Base-by-base conservation (phyloP, 2,888 invertebrate genomes). In the Drosophila fulvimacula region DNA sequence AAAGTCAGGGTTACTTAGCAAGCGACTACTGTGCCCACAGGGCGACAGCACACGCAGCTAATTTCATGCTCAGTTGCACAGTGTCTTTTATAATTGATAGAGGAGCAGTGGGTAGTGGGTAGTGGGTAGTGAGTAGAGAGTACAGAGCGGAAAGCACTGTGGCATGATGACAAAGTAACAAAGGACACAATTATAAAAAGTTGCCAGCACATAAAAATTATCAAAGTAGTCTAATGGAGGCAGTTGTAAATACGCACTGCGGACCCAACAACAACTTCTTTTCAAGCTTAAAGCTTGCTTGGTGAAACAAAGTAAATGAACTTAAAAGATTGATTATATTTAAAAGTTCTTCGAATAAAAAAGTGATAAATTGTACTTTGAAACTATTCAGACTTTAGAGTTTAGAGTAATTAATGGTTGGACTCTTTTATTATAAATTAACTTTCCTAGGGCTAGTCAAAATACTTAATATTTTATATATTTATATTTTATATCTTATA, bases 1-100 rank as follows among this genome's bases (percentile, higher is more conserved):
- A 72, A 74, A 74, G 81, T 71, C 87, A 69, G 64, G 70, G 69
- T 69, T 79, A 71, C 38, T 53, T 30, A 34, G 24, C 32, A 21
- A 44, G 38, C 13, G 36, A 24, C 24, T 36, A 38, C 52, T 52
- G 52, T 38, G 24, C 52, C 27, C 11, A 38, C 61, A 57, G 70
- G 75, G 73, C 73, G 71, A 59, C 67, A 60, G 76, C 82, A 81
- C 84, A 82, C 84, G 82, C 79, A 81, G 77, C 79, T 74, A 84
- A 84, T 88, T 84, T 84, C 88, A 84, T 83, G 83, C 88, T 83
- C 73, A 74, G 81, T 67, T 86, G 83, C 73, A 62, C 70, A 68
- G 82, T 88, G 68, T 79, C 67, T 69, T 77, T 75, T 71, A 65
- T 86, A 88, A 88, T 85, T 86, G 72, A 81, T 81, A 76, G 68